Base-by-base conservation (phyloP, 2,113 vertebrate species). In the Tretioscincus oriximinensis region DNA sequence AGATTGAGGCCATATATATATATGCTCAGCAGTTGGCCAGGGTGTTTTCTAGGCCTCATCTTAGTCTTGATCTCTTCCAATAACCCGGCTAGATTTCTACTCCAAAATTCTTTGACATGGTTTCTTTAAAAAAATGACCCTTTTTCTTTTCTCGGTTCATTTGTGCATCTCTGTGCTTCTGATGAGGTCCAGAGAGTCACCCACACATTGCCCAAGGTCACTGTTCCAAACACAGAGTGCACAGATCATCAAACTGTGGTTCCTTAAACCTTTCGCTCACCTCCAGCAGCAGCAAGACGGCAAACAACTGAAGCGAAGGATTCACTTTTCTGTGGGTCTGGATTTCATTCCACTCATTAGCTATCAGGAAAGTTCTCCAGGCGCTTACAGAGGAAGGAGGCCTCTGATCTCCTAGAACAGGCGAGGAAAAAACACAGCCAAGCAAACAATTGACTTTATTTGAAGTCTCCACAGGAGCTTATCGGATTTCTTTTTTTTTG, bases 341-440 rank as follows among this genome's bases (percentile, higher is more conserved):
- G 77, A 90, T 92, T 83, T 89, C 86, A 28, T 84, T 89, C 87
- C 28, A 47, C 82, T 93, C 64, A 0, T 90, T 89, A 68, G 91
- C 73, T 0, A 91, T 87, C 71, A 88, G 83, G 66, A 90, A 8
- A 0, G 81, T 92, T 84, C 90, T 86, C 85, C 88, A 77, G 10
- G 82, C 1, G 1, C 90, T 91, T 51, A 88, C 61, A 0, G 86
- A 85, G 7, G 87, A 81, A 81, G 61, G n/a, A 45, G 67, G 67
- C 45, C 45, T 63, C 72, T 31, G 76, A 14, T 78, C 41, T 83
- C 83, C 86, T 45, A 0, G 0, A 7, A n/a, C 31, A 71, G 21
- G 65, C 49, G 71, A 60, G 31, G 51, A 7, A 21, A 49, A 58
- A 58, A 45, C 22, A 67, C 49, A 68, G 67, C 11, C 47, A 81